Evolutionary conservation across 2,113 vertebrate genomes (phyloP), one percentile per base, ranked within the genome.

Genomic region (Pangasianodon gigas): DNA sequence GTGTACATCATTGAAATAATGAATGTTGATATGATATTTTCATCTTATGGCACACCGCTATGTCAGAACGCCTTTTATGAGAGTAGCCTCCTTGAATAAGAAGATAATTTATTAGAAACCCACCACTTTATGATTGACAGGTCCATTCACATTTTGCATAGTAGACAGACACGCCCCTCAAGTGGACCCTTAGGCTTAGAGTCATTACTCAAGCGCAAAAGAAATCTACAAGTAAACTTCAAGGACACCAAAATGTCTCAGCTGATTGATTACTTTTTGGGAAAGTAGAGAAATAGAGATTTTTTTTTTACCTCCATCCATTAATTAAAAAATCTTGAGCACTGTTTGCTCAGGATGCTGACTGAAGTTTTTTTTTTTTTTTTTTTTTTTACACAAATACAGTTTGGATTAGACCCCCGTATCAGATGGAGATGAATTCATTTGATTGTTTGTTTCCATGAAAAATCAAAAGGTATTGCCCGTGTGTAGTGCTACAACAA

Each of bases 371-470:
- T 75, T 75, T 1, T 65, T 29, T 21, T 75, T 75, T 75, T 1
- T 65, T 29, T 9, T 65, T 11, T 18, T 41, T 41, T 13, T 24
- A 41, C 16, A 58, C 4, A 9, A 85, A 85, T 18, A 11, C 44
- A 6, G 52, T 41, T 65, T 51, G 46, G 51, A 85, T 89, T 85
- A 85, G 18, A 77, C 41, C 29, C 2, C 52, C 2, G 54, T 18
- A 77, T 89, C 88, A 77, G 88, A 89, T 14, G 6, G 26, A 89
- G 44, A 77, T 85, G 84, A 77, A 83, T 88, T 88, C 83, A 88
- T 79, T 81, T 84, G 14, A 44, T 79, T 85, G 67, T 81, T 88
- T 90, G 52, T 88, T 88, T 84, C 60, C 29, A 6, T 54, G 48
- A 65, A 74, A 90, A 88, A 87, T 81, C 77, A 77, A 48, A 88